Conservation (phyloP, 1,140 invertebrate species). For the Drosophila serrata region DNA sequence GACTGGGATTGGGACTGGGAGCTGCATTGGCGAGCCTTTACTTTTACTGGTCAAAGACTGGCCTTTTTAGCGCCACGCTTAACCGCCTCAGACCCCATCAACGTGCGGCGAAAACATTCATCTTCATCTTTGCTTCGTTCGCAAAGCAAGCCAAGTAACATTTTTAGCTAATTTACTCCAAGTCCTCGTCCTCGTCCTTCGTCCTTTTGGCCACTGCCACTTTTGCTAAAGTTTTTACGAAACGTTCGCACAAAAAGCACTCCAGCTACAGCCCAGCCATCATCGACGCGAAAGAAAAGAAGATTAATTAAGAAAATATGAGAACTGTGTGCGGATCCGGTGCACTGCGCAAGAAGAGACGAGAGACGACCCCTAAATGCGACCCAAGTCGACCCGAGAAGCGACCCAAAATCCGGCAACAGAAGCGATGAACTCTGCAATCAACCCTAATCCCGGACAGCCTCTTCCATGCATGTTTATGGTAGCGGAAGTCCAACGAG, state of each 20-base stretch:
- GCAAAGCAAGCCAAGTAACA: constrained; percentile 38
- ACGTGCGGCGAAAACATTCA: constrained; percentile 45
- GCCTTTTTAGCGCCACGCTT: constrained; percentile 37
- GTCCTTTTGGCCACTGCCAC: constrained; percentile 42
- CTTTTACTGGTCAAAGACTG: constrained; percentile 22
- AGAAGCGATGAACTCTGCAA: constrained; percentile 24
- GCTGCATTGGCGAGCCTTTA: constrained; percentile 13
- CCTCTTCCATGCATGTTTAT: constrained; percentile 12
- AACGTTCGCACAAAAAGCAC: constrained; percentile 39
- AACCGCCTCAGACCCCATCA: constrained; percentile 11
- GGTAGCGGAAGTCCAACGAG: constrained; percentile 7
- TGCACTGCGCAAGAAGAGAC: constrained; percentile 37
- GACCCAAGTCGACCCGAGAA: background rate
- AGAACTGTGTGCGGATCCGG: constrained; percentile 65
- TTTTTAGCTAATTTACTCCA: constrained; percentile 67
- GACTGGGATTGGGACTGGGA: background rate
- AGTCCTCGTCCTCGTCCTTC: constrained; percentile 3
- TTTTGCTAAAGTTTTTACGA: constrained; percentile 51
- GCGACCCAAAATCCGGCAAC: background rate
- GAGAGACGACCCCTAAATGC: background rate
- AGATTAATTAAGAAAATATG: constrained; percentile 80
- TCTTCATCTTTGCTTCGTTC: constrained; percentile 48
- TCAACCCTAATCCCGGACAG: constrained; percentile 27
- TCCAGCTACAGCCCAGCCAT: constrained; percentile 13
- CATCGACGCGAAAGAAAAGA: constrained; percentile 59